A percentile compares a stretch with the other conserved stretches of the same genome.
Evolutionary conservation across 2,888 invertebrate species (phyloP).

Genomic region (Suillia variegata): DNA sequence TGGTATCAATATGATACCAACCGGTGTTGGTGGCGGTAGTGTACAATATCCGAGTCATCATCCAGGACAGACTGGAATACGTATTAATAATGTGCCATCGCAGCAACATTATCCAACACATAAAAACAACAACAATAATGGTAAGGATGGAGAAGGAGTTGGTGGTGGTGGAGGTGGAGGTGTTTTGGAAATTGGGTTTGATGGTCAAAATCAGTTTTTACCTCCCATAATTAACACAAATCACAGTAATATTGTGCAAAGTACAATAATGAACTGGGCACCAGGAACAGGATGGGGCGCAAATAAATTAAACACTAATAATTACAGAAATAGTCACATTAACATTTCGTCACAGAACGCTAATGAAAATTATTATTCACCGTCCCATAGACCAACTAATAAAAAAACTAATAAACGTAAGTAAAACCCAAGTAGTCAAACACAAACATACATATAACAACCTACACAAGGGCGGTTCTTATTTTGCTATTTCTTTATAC

Average conservation of each 20-base stretch:
- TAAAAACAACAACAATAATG: conserved; percentile 45
- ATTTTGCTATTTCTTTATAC: too few relatives aligned
- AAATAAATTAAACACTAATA: conserved; percentile 26
- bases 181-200: conserved; percentile 21
- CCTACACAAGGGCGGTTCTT: too few relatives aligned
- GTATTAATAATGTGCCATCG: conserved; percentile 60
- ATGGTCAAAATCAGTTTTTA: conserved; percentile 31
- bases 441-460: not conserved
- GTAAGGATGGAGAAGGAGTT: conserved; percentile 43
- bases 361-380: conserved; percentile 53
- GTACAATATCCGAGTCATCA: conserved; percentile 44
- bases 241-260: conserved; percentile 54
- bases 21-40: conserved; percentile 40
- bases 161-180: conserved; percentile 32
- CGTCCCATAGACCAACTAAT: conserved; percentile 66
- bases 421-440: conserved; percentile 29
- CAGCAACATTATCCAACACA: conserved; percentile 53
- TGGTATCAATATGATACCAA: conserved; percentile 49
- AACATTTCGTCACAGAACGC: conserved; percentile 41
- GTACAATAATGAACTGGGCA: conserved; percentile 55
- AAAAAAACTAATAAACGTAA: conserved; percentile 39
- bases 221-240: conserved; percentile 50
- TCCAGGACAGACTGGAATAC: conserved; percentile 54
- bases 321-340: conserved; percentile 29
- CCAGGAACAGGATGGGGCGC: conserved; percentile 30